Evolutionary conservation across 2,797 vertebrate genomes (phyloP).

Genomic region (Crocidura indochinensis): DNA sequence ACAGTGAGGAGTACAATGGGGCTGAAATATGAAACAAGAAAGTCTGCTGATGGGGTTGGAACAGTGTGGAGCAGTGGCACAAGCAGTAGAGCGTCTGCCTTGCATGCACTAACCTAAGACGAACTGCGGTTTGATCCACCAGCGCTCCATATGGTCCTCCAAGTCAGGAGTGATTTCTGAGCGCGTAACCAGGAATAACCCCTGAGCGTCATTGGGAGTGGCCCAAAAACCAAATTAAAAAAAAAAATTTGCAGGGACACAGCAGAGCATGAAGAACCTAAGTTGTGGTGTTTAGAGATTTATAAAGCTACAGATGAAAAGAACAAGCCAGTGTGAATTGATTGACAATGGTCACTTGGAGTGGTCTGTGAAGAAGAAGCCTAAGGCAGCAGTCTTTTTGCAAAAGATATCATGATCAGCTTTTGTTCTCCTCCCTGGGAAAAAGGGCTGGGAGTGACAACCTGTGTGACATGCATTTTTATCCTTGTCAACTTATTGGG

Average conservation of each 20-base stretch:
- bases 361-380: not conserved
- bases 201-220: no score
- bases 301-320: not conserved
- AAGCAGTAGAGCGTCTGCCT: no score
- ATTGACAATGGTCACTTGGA: not conserved
- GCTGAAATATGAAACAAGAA: no score
- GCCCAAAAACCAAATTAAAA: not conserved
- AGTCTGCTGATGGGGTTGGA: no score
- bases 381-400: not conserved
- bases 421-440: not conserved
- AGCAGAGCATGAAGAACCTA: not conserved
- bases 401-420: not conserved
- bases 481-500: not conserved
- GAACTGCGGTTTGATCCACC: no score
- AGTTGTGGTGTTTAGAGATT: not conserved
- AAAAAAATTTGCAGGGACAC: not conserved
- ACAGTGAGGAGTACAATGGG: not conserved
- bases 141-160: no score
- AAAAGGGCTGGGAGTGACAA: not conserved
- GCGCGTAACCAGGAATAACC: no score
- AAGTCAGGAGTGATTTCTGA: no score
- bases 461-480: not conserved
- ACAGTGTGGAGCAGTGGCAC: no score
- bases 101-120: no score
- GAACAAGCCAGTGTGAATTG: not conserved